phyloP scores from a whole-genome alignment of 2,113 vertebrate species.

The Rhinopomastus cyanomelas region DNA sequence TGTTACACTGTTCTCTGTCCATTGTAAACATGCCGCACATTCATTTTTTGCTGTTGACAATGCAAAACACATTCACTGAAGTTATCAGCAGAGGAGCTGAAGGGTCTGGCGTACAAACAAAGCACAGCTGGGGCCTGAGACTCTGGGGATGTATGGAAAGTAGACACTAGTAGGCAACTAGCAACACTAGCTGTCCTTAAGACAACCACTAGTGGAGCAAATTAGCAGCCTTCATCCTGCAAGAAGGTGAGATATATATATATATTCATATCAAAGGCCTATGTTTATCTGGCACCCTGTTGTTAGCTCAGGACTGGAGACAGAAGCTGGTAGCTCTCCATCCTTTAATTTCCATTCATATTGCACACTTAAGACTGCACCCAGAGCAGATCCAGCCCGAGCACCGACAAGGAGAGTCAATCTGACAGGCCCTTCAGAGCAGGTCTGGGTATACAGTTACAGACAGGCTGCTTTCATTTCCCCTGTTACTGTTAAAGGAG shows the following conservation, averaged over 20 bases:
- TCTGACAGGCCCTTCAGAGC: not conserved
- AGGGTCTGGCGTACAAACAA: not conserved
- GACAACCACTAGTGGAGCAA: not conserved
- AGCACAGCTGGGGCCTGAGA: not conserved
- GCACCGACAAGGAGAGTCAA: not conserved
- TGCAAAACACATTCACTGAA: constrained; percentile 25
- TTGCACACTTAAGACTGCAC: not conserved
- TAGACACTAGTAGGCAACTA: not conserved
- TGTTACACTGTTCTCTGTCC: not conserved
- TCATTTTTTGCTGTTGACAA: not conserved
- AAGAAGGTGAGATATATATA: not conserved
- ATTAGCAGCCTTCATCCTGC: not conserved
- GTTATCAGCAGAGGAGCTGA: constrained; percentile 20
- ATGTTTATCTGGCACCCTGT: not conserved
- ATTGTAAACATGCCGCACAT: constrained; percentile 8
- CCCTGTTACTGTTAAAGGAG: not conserved
- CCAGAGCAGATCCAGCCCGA: not conserved
- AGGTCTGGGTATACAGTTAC: not conserved
- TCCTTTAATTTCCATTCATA: not conserved
- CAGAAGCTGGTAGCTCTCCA: not conserved
- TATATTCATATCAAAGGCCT: not conserved
- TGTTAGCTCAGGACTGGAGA: not conserved
- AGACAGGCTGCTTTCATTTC: constrained; percentile 6
- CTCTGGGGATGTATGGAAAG: not conserved
- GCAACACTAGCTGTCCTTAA: not conserved